phyloP scores from a whole-genome alignment of 2,113 vertebrate species.

The Stegastes partitus region DNA sequence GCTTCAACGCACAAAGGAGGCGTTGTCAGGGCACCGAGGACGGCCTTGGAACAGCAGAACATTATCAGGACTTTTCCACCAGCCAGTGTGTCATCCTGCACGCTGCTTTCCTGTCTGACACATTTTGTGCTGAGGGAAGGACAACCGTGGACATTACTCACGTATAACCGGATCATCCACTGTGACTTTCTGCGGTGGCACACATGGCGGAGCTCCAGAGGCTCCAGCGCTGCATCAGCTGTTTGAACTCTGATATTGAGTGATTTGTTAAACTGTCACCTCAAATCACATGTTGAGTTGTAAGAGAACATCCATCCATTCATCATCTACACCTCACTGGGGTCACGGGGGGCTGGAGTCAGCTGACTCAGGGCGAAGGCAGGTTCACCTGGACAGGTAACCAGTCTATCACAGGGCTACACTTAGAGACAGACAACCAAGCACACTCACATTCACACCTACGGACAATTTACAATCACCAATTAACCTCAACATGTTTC shows the following conservation, averaged over 20 bases:
- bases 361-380: too few relatives aligned
- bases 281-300: neutral
- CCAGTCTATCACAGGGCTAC: too few relatives aligned
- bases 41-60: neutral
- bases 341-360: too few relatives aligned
- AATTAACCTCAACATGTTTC: too few relatives aligned
- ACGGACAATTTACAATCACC: too few relatives aligned
- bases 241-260: neutral
- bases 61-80: constrained; percentile 14
- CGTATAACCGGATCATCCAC: neutral
- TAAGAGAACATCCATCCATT: too few relatives aligned
- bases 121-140: constrained; percentile 35
- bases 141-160: constrained; percentile 45
- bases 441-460: too few relatives aligned
- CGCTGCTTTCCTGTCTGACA: constrained; percentile 38
- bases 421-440: too few relatives aligned
- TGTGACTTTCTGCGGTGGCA: constrained; percentile 17
- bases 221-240: neutral
- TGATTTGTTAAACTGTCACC: neutral
- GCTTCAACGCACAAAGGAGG: neutral
- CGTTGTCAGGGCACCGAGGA: neutral
- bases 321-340: too few relatives aligned
- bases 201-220: constrained; percentile 23
- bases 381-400: too few relatives aligned
- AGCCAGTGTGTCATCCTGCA: constrained; percentile 40